Conservation (phyloP, 1,140 invertebrate genomes). For the Drosophila pectinifera region DNA sequence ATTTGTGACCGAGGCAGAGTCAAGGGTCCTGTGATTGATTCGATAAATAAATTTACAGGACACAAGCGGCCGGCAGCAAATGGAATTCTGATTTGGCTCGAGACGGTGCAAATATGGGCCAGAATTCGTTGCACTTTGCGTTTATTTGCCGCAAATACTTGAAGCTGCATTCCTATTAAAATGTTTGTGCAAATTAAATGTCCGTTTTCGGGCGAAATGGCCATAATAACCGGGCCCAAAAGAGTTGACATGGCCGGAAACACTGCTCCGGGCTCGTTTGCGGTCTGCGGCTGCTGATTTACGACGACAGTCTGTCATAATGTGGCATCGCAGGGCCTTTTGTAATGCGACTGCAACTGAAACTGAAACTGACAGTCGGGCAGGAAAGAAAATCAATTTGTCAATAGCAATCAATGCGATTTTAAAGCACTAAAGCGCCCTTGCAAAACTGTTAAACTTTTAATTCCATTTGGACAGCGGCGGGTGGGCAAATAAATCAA, state of each 20-base stretch:
- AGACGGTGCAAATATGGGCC: slow-evolving; percentile 15
- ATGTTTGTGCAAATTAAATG: slow-evolving; percentile 28
- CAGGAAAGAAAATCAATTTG: slow-evolving; percentile 69
- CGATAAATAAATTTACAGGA: slow-evolving; percentile 46
- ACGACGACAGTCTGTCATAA: slow-evolving; percentile 60
- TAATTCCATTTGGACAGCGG: slow-evolving; percentile 70
- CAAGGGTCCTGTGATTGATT: slow-evolving; percentile 31
- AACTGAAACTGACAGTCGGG: slow-evolving; percentile 52
- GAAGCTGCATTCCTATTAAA: slow-evolving; percentile 12
- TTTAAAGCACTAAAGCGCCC: slow-evolving; percentile 48
- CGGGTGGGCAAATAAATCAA: slow-evolving; percentile 74
- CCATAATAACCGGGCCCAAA: slow-evolving; percentile 22
- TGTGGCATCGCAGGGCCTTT: slow-evolving; percentile 32
- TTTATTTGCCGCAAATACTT: slow-evolving; percentile 30
- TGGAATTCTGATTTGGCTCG: slow-evolving; percentile 35
- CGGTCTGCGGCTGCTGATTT: slow-evolving; percentile 56
- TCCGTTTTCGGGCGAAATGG: slow-evolving; percentile 1
- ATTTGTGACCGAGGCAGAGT: slow-evolving; percentile 11
- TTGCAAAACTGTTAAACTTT: slow-evolving; percentile 63
- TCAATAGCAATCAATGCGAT: slow-evolving; percentile 63
- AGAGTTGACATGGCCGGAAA: slow-evolving; percentile 29
- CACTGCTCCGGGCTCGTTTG: slow-evolving; percentile 30
- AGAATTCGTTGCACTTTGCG: not conserved
- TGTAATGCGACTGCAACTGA: slow-evolving; percentile 57
- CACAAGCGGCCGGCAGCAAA: slow-evolving; percentile 18